A percentile compares a stretch with the other conserved stretches of the same genome.
These are phyloP conservation scores for Larimichthys crocea DNA, from an alignment of 2,113 vertebrate genomes.

Conservation along the genomic window DNA sequence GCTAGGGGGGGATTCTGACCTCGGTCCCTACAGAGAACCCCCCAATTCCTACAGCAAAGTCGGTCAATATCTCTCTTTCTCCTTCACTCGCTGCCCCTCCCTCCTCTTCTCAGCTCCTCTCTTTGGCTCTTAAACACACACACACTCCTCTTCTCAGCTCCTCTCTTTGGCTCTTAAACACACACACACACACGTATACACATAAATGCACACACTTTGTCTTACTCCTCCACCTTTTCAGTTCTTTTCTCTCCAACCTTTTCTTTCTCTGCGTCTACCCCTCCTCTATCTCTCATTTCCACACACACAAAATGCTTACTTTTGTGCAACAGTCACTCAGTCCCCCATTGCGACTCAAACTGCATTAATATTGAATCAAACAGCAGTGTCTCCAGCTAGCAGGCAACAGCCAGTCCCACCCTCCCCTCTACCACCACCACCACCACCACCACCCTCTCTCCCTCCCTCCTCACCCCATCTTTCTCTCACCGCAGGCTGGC, in stretches of 20 bases:
- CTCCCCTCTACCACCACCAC: too few species aligned
- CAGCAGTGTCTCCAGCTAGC: slow-evolving; percentile 83
- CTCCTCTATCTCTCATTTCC: slow-evolving; percentile 54
- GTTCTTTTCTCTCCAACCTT: slow-evolving; percentile 55
- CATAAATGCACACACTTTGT: slow-evolving; percentile 61
- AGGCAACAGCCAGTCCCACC: slow-evolving; percentile 75
- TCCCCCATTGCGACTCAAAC: slow-evolving; percentile 85
- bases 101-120: slow-evolving; percentile 53
- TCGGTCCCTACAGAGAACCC: slow-evolving; percentile 81
- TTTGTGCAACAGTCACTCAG: slow-evolving; percentile 83
- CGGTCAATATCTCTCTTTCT: slow-evolving; percentile 82
- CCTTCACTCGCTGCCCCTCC: slow-evolving; percentile 68
- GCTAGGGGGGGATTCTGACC: slow-evolving; percentile 84
- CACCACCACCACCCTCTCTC: not conserved
- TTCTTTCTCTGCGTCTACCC: slow-evolving; percentile 49
- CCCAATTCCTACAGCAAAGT: slow-evolving; percentile 81
- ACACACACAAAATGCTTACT: slow-evolving; percentile 79
- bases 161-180: slow-evolving; percentile 54
- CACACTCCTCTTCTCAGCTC: slow-evolving; percentile 50
- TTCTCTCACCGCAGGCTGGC: slow-evolving; percentile 85
- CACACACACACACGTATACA: slow-evolving; percentile 44
- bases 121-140: slow-evolving; percentile 49
- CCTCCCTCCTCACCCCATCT: slow-evolving; percentile 64
- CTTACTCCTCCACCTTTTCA: slow-evolving; percentile 61
- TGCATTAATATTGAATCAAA: slow-evolving; percentile 90